Evolutionary conservation across 2,797 vertebrate species (phyloP).

Genomic region (Miichthys miiuy): DNA sequence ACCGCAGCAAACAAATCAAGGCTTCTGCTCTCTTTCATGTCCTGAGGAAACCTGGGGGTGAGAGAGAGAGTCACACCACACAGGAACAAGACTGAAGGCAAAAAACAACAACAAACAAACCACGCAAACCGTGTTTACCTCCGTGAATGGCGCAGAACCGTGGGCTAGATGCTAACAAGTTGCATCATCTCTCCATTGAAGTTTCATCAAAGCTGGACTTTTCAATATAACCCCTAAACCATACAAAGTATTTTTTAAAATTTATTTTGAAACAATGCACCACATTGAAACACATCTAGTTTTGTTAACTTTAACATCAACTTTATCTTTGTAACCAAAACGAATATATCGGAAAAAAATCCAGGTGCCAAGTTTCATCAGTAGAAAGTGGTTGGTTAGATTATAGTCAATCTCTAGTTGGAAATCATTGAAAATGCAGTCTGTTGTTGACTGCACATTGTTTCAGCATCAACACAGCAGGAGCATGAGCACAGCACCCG

Average conservation of each 20-base stretch:
- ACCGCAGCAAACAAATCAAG: conserved; percentile 49
- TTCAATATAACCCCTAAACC: conserved; percentile 2
- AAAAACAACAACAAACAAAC: conserved; percentile 51
- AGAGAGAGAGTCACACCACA: conserved; percentile 11
- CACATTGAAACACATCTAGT: neutral
- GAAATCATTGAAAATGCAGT: conserved; percentile 38
- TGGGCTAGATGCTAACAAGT: conserved; percentile 26
- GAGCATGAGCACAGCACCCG: conserved; percentile 1
- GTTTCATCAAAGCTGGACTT: conserved; percentile 45
- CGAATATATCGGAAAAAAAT: neutral
- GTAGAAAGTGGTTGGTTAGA: neutral
- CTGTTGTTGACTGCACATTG: conserved; percentile 47
- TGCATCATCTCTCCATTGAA: conserved; percentile 47
- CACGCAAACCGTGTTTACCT: conserved; percentile 31
- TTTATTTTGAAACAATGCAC: neutral
- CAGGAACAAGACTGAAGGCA: conserved; percentile 36
- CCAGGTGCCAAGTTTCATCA: neutral
- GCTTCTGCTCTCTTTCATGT: conserved; percentile 42
- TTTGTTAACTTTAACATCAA: neutral
- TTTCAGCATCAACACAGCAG: conserved; percentile 44
- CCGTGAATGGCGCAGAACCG: conserved; percentile 26
- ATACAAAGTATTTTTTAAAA: neutral
- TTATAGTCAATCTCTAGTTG: conserved; percentile 11
- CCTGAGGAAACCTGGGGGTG: conserved; percentile 37
- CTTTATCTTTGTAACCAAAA: neutral